Evolutionary conservation across 2,888 invertebrate species (phyloP).

Genomic region (Chymomyza fuscimana): DNA sequence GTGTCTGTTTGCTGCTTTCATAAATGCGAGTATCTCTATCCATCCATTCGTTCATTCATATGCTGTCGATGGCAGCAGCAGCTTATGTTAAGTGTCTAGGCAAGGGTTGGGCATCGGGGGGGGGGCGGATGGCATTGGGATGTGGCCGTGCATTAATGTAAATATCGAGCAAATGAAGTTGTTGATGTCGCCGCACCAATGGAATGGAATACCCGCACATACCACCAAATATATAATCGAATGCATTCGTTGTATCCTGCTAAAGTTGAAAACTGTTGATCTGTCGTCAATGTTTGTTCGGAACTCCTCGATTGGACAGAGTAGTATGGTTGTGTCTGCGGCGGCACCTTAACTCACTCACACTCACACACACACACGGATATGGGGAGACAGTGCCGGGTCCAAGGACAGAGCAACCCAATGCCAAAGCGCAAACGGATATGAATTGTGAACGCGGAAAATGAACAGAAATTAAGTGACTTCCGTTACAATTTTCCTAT

Average conservation of each 20-base stretch:
- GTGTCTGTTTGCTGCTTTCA: constrained; percentile 1
- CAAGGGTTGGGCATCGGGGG: background rate
- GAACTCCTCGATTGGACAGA: background rate
- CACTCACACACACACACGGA: constrained; percentile 12
- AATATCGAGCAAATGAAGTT: constrained; percentile 42
- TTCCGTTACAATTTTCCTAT: constrained; percentile 73
- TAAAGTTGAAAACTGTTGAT: constrained; percentile 12
- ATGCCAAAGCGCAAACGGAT: constrained; percentile 59
- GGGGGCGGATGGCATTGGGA: background rate
- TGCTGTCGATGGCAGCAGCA: constrained; percentile 32
- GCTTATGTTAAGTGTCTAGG: constrained; percentile 33
- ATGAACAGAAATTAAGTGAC: constrained; percentile 78
- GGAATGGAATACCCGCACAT: background rate
- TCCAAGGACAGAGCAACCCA: constrained; percentile 36
- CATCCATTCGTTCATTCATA: constrained; percentile 21
- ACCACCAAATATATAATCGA: constrained; percentile 12
- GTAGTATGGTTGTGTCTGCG: background rate
- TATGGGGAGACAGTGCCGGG: background rate
- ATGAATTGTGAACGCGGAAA: constrained; percentile 75
- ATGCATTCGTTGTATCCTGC: constrained; percentile 20
- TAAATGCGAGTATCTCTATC: background rate
- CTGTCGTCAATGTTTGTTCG: constrained; percentile 8
- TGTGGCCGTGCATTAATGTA: constrained; percentile 34
- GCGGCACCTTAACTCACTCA: constrained; percentile 18
- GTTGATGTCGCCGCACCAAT: constrained; percentile 20